Evolutionary conservation across 2,113 vertebrate species (phyloP).

Genomic region (Urocitellus parryii): DNA sequence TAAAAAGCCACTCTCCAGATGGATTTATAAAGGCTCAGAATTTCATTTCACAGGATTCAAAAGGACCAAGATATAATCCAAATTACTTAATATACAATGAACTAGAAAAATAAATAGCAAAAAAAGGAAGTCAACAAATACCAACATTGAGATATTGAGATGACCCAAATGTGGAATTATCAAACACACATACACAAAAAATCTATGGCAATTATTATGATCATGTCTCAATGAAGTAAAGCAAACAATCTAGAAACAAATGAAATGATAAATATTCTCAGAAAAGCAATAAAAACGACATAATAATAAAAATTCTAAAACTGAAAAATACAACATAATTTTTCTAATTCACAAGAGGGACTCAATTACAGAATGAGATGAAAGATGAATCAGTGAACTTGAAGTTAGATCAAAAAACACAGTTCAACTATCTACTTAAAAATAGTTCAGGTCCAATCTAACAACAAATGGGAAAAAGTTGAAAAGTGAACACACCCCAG

Average conservation of each 20-base stretch:
- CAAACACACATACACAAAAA: not conserved
- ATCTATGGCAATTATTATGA: not conserved
- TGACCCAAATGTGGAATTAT: not conserved
- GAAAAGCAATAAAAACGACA: not conserved
- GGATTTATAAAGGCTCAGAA: not conserved
- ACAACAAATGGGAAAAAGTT: not conserved
- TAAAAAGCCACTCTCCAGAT: not conserved
- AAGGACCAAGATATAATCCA: not conserved
- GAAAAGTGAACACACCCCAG: not conserved
- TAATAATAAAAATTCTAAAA: not conserved
- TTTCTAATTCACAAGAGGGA: not conserved
- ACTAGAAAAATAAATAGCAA: conserved; percentile 14
- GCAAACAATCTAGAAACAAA: conserved; percentile 31
- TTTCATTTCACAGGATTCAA: not conserved
- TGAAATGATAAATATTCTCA: not conserved
- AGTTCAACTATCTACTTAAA: not conserved
- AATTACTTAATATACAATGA: not conserved
- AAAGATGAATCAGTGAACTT: not conserved
- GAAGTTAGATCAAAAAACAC: not conserved
- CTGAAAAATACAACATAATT: not conserved
- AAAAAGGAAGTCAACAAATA: not conserved
- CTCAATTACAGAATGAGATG: not conserved
- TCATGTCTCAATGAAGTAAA: not conserved
- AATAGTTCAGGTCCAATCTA: not conserved
- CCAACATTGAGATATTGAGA: not conserved